Conservation (phyloP, 1,140 invertebrate genomes). For the Drosophila fuyamai region DNA sequence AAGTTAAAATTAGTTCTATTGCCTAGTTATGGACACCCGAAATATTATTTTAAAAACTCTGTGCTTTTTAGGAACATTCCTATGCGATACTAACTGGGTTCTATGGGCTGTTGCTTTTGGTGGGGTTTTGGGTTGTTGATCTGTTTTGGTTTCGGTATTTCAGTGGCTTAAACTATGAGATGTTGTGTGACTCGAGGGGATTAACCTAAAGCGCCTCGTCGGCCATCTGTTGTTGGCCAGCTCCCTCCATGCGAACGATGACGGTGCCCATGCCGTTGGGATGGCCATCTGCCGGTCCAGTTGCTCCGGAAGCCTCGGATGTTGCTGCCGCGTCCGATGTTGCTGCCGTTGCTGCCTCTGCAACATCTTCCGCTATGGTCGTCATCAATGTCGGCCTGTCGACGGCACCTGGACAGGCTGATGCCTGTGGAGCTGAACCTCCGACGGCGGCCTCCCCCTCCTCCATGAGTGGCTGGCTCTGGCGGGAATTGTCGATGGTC, state of each 20-base stretch:
- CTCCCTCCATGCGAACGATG: constrained; percentile 65
- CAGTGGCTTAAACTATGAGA: constrained; percentile 71
- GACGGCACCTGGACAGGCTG: constrained; percentile 4
- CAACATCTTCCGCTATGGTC: constrained; percentile 66
- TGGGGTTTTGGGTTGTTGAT: constrained; percentile 35
- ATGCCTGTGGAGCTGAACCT: neutral
- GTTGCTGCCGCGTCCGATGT: constrained; percentile 5
- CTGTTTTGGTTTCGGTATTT: constrained; percentile 40
- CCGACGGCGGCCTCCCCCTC: constrained; percentile 49
- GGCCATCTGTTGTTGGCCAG: constrained; percentile 59
- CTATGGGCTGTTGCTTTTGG: constrained; percentile 16
- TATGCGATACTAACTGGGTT: neutral
- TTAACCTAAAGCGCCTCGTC: constrained; percentile 75
- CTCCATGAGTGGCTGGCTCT: constrained; percentile 79
- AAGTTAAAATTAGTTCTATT: neutral
- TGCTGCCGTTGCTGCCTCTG: constrained; percentile 28
- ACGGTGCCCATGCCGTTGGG: constrained; percentile 45
- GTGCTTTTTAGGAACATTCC: neutral
- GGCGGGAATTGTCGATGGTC: constrained; percentile 72
- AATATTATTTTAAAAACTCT: constrained; percentile 1
- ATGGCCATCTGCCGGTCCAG: constrained; percentile 6
- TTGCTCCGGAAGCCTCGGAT: constrained; percentile 18
- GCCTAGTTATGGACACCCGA: neutral
- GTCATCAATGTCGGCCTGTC: constrained; percentile 58
- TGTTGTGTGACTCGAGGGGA: constrained; percentile 51